phyloP scores from a whole-genome alignment of 2,113 vertebrate species.

The Marcusenius ussheri region DNA sequence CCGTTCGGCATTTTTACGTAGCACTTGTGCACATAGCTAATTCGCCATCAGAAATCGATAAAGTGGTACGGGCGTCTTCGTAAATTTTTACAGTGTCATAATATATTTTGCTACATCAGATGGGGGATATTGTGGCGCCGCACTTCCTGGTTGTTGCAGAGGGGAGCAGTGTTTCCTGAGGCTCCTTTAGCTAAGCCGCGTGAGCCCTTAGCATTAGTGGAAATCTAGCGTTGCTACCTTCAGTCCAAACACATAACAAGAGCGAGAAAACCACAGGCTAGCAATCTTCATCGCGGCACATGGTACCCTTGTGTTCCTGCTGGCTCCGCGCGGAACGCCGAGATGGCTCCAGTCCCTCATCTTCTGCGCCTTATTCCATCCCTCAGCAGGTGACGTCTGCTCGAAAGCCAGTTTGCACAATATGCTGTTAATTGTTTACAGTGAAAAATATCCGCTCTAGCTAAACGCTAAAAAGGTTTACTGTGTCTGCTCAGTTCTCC shows the following conservation, averaged over 20 bases:
- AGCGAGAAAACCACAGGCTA: neutral
- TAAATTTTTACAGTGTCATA: constrained; percentile 29
- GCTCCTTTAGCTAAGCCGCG: neutral
- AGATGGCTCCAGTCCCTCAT: neutral
- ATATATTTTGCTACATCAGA: constrained; percentile 38
- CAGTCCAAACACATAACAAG: neutral
- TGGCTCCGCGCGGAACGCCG: neutral
- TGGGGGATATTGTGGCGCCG: neutral
- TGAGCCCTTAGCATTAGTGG: neutral
- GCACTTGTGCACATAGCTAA: constrained; percentile 39
- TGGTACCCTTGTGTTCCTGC: neutral
- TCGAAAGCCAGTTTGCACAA: neutral
- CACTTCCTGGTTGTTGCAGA: neutral
- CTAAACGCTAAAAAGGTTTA: constrained; percentile 16
- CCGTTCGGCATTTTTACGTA: constrained; percentile 34
- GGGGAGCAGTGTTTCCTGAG: neutral
- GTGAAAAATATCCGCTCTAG: constrained; percentile 15
- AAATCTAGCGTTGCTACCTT: neutral
- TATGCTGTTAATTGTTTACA: constrained; percentile 22
- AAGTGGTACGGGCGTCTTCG: neutral
- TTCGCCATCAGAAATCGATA: constrained; percentile 19
- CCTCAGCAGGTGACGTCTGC: neutral
- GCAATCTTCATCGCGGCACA: neutral
- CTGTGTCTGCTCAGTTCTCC: constrained; percentile 6
- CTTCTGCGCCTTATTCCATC: neutral